phyloP scores from a whole-genome alignment of 2,797 vertebrate species.

The Rhabdophis nuchalis region DNA sequence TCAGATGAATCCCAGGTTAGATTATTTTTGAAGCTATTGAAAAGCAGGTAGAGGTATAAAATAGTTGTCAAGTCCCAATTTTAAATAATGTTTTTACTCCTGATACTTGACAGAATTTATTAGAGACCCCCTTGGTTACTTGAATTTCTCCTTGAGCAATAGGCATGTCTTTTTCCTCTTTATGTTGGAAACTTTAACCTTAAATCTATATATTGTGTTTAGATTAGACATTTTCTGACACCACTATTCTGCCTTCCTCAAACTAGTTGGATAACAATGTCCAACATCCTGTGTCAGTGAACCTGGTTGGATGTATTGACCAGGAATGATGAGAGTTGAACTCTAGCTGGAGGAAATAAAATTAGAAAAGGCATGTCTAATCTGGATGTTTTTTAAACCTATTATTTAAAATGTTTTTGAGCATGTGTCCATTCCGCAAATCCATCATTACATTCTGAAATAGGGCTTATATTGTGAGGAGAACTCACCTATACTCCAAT shows the following conservation, averaged over 20 bases:
- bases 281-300: neutral
- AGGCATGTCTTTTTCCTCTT: constrained; percentile 31
- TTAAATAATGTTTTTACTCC: neutral
- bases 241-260: neutral
- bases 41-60: neutral
- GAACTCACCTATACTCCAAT: neutral
- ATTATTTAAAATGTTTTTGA: neutral
- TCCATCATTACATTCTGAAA: neutral
- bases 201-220: constrained; percentile 39
- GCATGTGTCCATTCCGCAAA: neutral
- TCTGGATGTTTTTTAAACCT: neutral
- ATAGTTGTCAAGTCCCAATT: neutral
- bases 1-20: neutral
- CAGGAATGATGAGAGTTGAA: neutral
- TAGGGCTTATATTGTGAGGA: neutral
- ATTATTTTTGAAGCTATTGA: neutral
- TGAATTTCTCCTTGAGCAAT: constrained; percentile 45
- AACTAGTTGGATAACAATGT: neutral
- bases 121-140: constrained; percentile 37
- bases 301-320: neutral
- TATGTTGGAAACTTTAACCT: constrained; percentile 37
- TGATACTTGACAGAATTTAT: constrained; percentile 33
- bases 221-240: neutral
- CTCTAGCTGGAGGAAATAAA: neutral
- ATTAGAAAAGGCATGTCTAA: neutral